Evolutionary conservation across 2,888 invertebrate genomes (phyloP), one percentile per base, ranked within the genome.

Genomic region (Lamproptera curius): DNA sequence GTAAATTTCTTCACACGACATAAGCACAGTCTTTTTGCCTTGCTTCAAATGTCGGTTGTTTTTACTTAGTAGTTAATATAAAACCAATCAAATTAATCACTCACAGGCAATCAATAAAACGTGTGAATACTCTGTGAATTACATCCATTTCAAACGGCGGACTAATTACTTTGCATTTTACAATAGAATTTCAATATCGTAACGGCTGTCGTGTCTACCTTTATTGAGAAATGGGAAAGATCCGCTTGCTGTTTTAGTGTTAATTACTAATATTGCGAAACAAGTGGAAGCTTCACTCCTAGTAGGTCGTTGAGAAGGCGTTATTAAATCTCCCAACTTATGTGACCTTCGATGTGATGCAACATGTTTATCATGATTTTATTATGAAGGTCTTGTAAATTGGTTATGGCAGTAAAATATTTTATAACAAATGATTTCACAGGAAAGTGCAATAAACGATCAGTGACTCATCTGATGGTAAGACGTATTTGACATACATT

Each of bases 141-240:
- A 34, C 35, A 35, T 36, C 40, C 10, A 46, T 28, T 46, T 35
- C 20, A 35, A 46, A 26, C 23, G 23, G 16, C 40, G 23, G 13
- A 5, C 46, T 46, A 40, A 40, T 46, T 46, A 40, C 15, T 23
- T 43, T 26, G 14, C 14, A 13, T 8, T 16, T 23, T 16, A 28
- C 46, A 41, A 41, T 46, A 40, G 35, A 10, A 16, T 41, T 41
- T 41, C 36, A 26, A 46, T 41, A 28, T 28, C 9, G 40, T 14
- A 34, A 46, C 38, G 26, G 28, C 8, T 14, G 26, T 13, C 10
- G 23, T 43, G n/a, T 10, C 11, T 11, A 4, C n/a, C 2, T 43
- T 36, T 9, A 26, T 11, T 35, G n/a, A 36, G 36, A 36, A 43
- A 43, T 36, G 26, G 16, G 16, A 43, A 16, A 43, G 35, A 16